Conservation (phyloP, 2,113 vertebrate genomes). For the Psammodynastes pulverulentus region DNA sequence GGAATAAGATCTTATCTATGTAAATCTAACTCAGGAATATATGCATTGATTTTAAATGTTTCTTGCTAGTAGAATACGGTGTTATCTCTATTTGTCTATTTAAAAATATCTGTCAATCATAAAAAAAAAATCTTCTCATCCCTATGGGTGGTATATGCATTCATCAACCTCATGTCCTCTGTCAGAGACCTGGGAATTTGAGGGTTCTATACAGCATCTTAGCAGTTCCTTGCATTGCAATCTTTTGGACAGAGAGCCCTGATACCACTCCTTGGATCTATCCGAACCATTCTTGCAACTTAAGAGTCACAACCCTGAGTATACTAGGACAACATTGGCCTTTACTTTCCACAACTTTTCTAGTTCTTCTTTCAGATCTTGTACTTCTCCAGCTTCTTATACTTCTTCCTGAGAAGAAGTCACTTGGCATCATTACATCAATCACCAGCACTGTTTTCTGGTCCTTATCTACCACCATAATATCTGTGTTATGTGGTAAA, state of each 20-base stretch:
- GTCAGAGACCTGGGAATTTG: background rate
- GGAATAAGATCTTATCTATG: background rate
- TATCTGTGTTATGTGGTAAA: background rate
- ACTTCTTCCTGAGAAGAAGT: background rate
- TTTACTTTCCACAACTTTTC: background rate
- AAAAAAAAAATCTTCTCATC: background rate
- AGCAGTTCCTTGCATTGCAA: background rate
- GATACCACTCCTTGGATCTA: background rate
- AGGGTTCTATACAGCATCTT: background rate
- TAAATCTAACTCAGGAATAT: background rate
- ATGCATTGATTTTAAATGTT: background rate
- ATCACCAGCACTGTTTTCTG: background rate
- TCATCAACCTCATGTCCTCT: background rate
- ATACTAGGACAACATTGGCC: background rate
- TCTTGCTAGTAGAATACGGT: background rate
- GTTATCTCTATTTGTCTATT: background rate
- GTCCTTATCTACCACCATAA: background rate
- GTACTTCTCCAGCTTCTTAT: background rate
- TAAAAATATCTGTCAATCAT: background rate
- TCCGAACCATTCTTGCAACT: background rate
- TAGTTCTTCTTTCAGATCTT: background rate
- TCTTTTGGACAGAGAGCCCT: background rate
- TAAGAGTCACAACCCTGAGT: background rate
- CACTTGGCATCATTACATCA: background rate
- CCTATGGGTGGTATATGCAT: background rate